Conservation (phyloP, 2,113 vertebrate genomes). For the Prionailurus viverrinus region DNA sequence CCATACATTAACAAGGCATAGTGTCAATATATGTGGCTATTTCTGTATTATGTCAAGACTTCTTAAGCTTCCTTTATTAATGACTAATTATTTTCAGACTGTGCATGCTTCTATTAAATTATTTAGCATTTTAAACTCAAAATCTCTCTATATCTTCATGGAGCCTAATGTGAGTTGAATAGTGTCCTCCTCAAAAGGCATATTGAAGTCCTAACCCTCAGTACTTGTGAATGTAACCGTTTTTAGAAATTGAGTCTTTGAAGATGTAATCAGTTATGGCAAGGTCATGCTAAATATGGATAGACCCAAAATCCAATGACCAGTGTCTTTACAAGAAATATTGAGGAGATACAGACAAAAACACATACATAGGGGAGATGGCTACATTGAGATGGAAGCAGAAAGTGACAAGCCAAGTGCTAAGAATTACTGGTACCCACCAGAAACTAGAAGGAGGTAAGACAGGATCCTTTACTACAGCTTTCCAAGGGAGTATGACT, state of each 20-base stretch:
- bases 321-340: not conserved
- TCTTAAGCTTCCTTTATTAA: not conserved
- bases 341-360: not conserved
- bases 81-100: not conserved
- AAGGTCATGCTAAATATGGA: not conserved
- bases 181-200: not conserved
- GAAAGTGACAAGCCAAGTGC: not conserved
- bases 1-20: not conserved
- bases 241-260: not conserved
- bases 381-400: not conserved
- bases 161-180: not conserved
- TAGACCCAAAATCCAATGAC: not conserved
- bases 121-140: not conserved
- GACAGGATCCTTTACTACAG: not conserved
- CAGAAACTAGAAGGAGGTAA: not conserved
- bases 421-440: not conserved
- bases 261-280: not conserved
- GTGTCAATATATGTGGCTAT: not conserved
- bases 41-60: not conserved
- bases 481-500: not conserved
- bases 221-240: not conserved
- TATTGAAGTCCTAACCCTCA: not conserved
- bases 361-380: not conserved
- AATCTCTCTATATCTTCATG: not conserved
- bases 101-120: not conserved